phyloP scores from a whole-genome alignment of 2,888 invertebrate species.

The Hyposoter dolosus region DNA sequence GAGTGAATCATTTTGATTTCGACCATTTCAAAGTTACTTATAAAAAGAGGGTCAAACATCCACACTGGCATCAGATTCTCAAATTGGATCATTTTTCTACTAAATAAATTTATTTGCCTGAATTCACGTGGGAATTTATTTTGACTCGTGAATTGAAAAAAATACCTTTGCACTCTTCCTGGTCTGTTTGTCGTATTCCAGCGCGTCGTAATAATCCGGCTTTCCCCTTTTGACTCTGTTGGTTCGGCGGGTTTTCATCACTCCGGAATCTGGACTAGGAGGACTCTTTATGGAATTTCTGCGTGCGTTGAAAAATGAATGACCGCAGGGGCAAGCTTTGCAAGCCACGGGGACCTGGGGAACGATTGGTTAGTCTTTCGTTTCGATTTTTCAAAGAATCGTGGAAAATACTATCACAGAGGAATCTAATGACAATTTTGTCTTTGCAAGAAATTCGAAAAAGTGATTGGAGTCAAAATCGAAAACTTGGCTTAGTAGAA shows the following conservation, averaged over 20 bases:
- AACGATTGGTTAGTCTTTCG: background rate
- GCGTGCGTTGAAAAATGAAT: slow-evolving; percentile 91
- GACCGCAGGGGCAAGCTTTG: slow-evolving; percentile 93
- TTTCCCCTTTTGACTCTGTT: slow-evolving; percentile 91
- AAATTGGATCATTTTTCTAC: background rate
- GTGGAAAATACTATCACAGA: background rate
- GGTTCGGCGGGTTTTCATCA: slow-evolving; percentile 87
- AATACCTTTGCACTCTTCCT: slow-evolving; percentile 86
- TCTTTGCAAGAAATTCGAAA: background rate
- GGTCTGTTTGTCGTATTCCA: slow-evolving; percentile 92
- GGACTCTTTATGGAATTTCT: slow-evolving; percentile 85
- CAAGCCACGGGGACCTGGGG: slow-evolving; percentile 93
- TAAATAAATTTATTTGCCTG: background rate
- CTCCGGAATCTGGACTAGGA: slow-evolving; percentile 82
- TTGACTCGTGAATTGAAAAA: background rate
- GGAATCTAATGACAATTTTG: background rate
- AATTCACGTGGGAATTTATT: no score
- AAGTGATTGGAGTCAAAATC: background rate
- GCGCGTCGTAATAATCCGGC: slow-evolving; percentile 93
- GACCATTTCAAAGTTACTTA: no score
- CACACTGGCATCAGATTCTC: no score
- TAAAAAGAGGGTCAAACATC: no score
- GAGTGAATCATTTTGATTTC: no score
- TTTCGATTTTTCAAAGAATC: background rate
- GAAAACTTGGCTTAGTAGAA: background rate